phyloP scores from a whole-genome alignment of 2,113 vertebrate species.

The Redunca redunca region DNA sequence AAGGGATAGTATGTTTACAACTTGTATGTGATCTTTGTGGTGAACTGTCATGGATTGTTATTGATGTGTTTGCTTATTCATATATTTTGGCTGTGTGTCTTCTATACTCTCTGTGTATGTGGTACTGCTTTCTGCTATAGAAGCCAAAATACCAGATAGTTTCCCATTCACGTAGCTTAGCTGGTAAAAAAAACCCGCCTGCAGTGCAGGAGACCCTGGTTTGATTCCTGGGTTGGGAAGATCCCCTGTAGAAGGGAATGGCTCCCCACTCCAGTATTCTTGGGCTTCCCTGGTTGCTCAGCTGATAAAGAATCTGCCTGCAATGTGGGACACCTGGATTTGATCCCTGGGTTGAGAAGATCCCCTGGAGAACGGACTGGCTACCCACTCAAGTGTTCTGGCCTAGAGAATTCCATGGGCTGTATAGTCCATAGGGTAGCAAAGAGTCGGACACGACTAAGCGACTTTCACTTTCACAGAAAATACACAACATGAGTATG shows the following conservation, averaged over 20 bases:
- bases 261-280: background rate
- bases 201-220: background rate
- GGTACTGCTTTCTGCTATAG: background rate
- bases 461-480: background rate
- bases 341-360: background rate
- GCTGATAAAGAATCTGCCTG: background rate
- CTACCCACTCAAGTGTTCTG: background rate
- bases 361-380: background rate
- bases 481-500: background rate
- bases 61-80: background rate
- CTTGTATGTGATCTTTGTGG: background rate
- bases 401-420: background rate
- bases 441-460: background rate
- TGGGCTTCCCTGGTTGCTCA: background rate
- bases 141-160: background rate
- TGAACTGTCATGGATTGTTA: background rate
- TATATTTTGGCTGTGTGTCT: background rate
- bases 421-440: background rate
- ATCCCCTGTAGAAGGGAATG: background rate
- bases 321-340: background rate
- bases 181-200: background rate
- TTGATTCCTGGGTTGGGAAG: background rate
- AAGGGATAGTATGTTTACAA: background rate
- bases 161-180: background rate
- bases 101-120: background rate